phyloP scores from a whole-genome alignment of 2,888 invertebrate genomes.

The Coleophora flavipennella region DNA sequence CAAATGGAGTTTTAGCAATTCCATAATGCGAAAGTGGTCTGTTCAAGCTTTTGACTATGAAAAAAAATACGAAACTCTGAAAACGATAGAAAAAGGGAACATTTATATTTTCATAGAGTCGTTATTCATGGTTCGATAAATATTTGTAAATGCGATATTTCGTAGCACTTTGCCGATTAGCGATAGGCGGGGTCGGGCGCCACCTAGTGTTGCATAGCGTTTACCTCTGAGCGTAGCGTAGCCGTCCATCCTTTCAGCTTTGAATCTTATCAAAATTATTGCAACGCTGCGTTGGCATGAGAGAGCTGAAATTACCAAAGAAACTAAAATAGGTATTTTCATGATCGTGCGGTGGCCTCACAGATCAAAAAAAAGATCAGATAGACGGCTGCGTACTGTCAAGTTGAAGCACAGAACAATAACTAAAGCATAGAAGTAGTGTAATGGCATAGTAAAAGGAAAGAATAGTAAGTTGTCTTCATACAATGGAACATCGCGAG shows the following conservation, averaged over 20 bases:
- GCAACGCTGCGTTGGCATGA: no score
- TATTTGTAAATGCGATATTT: slow-evolving; percentile 67
- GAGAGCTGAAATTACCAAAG: slow-evolving; percentile 30
- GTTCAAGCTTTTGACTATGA: slow-evolving; percentile 73
- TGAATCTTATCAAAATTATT: slow-evolving; percentile 63
- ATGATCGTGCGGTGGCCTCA: no score
- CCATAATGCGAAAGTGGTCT: slow-evolving; percentile 73
- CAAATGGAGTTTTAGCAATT: slow-evolving; percentile 71
- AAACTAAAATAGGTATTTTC: no score
- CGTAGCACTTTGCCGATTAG: slow-evolving; percentile 70
- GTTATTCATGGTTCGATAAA: slow-evolving; percentile 69
- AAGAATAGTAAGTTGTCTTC: no score
- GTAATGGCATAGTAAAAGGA: no score
- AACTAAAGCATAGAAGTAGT: no score
- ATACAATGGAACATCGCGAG: no score
- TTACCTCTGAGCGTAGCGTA: slow-evolving; percentile 21
- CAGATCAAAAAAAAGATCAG: no score
- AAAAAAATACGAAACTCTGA: slow-evolving; percentile 66
- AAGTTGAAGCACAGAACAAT: no score
- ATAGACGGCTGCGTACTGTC: no score
- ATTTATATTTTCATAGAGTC: slow-evolving; percentile 71
- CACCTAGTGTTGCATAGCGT: slow-evolving; percentile 35
- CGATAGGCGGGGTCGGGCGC: slow-evolving; percentile 35
- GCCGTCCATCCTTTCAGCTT: slow-evolving; percentile 58
- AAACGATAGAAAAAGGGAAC: slow-evolving; percentile 69